Evolutionary conservation across 2,113 vertebrate species (phyloP).

Genomic region (Melanerpes formicivorus): DNA sequence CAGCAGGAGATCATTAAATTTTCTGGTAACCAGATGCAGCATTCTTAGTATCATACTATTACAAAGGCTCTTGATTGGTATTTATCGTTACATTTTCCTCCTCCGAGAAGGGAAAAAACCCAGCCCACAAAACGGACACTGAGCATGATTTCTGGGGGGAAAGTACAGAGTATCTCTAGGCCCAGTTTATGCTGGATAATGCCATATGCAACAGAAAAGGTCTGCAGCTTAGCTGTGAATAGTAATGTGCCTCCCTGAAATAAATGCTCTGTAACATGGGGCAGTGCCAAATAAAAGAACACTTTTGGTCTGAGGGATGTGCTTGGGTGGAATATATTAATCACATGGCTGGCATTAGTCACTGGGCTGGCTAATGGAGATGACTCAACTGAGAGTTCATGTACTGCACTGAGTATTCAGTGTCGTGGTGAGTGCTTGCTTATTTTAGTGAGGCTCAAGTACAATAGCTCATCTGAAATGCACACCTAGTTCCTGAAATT

Average conservation of each 20-base stretch:
- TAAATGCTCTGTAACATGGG: slow-evolving; percentile 19
- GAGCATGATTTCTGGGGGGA: background rate
- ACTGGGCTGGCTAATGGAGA: slow-evolving; percentile 32
- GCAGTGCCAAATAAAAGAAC: slow-evolving; percentile 37
- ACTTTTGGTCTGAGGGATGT: slow-evolving; percentile 24
- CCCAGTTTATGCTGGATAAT: background rate
- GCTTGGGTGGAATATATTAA: slow-evolving; percentile 51
- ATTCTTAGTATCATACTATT: slow-evolving; percentile 78
- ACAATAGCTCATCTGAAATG: slow-evolving; percentile 6
- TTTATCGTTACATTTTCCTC: slow-evolving; percentile 77
- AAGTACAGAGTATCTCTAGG: background rate
- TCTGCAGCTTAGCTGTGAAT: background rate
- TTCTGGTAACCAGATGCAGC: slow-evolving; percentile 81
- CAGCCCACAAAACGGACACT: background rate
- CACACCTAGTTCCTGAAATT: slow-evolving; percentile 24
- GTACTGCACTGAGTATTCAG: background rate
- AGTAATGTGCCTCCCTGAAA: background rate
- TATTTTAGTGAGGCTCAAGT: background rate
- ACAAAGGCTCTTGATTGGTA: slow-evolving; percentile 76
- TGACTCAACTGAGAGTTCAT: background rate
- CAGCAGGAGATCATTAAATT: slow-evolving; percentile 97
- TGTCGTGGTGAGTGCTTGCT: background rate
- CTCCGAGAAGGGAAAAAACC: background rate
- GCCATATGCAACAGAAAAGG: background rate
- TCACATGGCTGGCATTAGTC: slow-evolving; percentile 25